Evolutionary conservation across 2,113 vertebrate species (phyloP), one percentile per base, ranked within the genome.

Genomic region (Hypanus sabinus): DNA sequence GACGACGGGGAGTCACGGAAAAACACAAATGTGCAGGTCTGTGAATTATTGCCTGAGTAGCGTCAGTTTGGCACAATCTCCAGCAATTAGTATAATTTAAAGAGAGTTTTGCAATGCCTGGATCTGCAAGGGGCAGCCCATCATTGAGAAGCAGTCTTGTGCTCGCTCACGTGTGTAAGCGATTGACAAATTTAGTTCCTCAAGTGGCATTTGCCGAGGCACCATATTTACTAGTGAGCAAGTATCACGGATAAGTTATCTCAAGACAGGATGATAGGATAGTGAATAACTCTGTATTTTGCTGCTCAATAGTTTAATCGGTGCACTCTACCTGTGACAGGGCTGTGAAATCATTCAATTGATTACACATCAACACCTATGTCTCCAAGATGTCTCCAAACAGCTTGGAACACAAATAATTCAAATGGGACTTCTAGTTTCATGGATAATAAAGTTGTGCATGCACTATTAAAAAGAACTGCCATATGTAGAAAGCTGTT

Each of bases 331-430:
- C 60, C 60, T n/a, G 60, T n/a, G 57, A 65, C 60, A 65, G n/a
- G 85, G 3, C 60, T 33, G 62, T 65, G 85, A 65, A 20, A 62
- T 62, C 27, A 65, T 33, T 60, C 30, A 16, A 27, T 90, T 90
- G 85, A 90, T 90, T 90, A 33, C 85, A 90, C 30, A 90, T 90
- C 85, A 90, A 90, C 60, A 36, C 14, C 20, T 33, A 33, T 90
- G 85, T 33, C 85, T 90, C 27, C 27, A 65, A 3, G 85, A 68
- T 90, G 60, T 12, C n/a, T 11, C 62, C 60, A 90, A 4, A 68
- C 85, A 90, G 85, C n/a, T 68, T 90, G 57, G 30, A 90, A 65
- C 85, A 90, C 85, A 90, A 90, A 65, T 90, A 90, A 68, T 90
- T 90, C 57, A 90, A 30, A 90, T 22, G 85, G 85, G 65, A 33